phyloP scores from a whole-genome alignment of 2,888 invertebrate species.

The Chrysodeixis includens region DNA sequence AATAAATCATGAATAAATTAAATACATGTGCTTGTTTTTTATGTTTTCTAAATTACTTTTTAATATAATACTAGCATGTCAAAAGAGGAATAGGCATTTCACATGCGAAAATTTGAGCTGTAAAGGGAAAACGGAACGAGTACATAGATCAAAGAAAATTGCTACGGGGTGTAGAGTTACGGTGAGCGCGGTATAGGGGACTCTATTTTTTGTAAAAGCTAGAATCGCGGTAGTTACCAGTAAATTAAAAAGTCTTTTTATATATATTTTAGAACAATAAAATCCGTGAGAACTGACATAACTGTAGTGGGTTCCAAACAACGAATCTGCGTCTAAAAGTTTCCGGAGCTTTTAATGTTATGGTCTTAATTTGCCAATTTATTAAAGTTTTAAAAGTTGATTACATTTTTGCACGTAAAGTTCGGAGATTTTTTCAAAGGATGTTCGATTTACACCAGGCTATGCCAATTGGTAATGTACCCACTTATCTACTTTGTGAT shows the following conservation, averaged over 20 bases:
- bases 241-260: slow-evolving; percentile 43
- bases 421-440: too few species aligned
- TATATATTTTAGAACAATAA: slow-evolving; percentile 63
- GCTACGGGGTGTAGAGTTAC: neutral
- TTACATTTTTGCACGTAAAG: too few species aligned
- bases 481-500: too few species aligned
- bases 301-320: slow-evolving; percentile 56
- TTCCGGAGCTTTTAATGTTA: too few species aligned
- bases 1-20: slow-evolving; percentile 41
- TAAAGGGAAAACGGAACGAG: neutral
- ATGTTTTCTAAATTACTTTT: neutral
- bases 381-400: too few species aligned
- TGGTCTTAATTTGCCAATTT: too few species aligned
- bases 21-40: neutral
- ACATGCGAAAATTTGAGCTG: neutral
- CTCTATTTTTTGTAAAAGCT: neutral
- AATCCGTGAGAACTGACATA: slow-evolving; percentile 64
- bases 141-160: slow-evolving; percentile 6
- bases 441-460: too few species aligned
- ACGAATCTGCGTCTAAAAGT: slow-evolving; percentile 67
- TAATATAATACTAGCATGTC: neutral
- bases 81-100: neutral
- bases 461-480: too few species aligned
- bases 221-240: neutral
- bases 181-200: neutral